Evolutionary conservation across 2,888 invertebrate species (phyloP).

Genomic region (Pammene aurita): DNA sequence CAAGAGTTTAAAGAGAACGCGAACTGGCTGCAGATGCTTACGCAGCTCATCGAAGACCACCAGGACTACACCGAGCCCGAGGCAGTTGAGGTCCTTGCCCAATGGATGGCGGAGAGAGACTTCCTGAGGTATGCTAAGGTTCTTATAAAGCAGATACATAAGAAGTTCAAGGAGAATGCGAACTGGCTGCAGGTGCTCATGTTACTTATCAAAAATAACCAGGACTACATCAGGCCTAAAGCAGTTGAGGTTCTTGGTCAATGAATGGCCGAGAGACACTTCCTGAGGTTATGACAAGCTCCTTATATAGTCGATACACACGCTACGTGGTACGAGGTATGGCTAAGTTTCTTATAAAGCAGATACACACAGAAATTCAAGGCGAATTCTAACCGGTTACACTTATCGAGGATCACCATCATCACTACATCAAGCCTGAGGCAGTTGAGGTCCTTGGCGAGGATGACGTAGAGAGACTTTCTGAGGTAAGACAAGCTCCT

Average conservation of each 20-base stretch:
- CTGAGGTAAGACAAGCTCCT: neutral
- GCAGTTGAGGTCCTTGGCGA: neutral
- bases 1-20: conserved; percentile 92
- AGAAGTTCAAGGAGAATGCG: conserved; percentile 73
- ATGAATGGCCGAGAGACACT: conserved; percentile 93
- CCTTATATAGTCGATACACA: conserved; percentile 68
- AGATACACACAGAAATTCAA: conserved; percentile 81
- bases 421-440: neutral
- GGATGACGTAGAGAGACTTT: neutral
- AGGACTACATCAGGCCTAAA: conserved; percentile 88
- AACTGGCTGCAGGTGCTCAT: conserved; percentile 97
- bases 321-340: no score
- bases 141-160: neutral
- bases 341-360: no score
- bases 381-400: neutral
- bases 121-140: conserved; percentile 83
- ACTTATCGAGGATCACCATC: neutral
- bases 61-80: conserved; percentile 90
- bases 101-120: conserved; percentile 93
- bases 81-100: conserved; percentile 85
- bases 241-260: conserved; percentile 85
- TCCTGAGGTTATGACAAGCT: conserved; percentile 83
- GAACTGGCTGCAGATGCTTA: conserved; percentile 96
- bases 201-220: conserved; percentile 94
- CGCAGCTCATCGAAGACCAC: conserved; percentile 94